phyloP scores from a whole-genome alignment of 1,140 invertebrate species.

The Papilio helenus region DNA sequence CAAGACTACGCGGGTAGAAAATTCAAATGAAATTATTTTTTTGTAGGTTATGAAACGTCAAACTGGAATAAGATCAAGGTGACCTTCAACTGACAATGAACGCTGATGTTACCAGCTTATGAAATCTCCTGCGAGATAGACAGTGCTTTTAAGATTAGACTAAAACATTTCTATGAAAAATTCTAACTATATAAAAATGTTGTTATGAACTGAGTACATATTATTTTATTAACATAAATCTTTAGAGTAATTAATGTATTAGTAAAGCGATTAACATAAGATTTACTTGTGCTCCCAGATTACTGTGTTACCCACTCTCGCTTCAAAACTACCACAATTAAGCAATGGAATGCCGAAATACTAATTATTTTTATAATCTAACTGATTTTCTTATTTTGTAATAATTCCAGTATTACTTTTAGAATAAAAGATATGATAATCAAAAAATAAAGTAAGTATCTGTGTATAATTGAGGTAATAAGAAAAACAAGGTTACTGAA shows the following conservation, averaged over 20 bases:
- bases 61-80: slow-evolving; percentile 67
- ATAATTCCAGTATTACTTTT: not conserved
- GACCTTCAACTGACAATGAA: slow-evolving; percentile 71
- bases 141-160: not conserved
- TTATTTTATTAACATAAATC: not conserved
- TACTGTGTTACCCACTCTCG: not conserved
- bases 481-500: not conserved
- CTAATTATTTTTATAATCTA: not conserved
- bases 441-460: not conserved
- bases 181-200: not conserved
- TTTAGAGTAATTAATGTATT: not conserved
- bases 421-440: not conserved
- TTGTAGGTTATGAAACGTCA: slow-evolving; percentile 72
- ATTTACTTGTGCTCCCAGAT: too few species aligned
- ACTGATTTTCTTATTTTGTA: too few species aligned
- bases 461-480: not conserved
- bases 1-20: slow-evolving; percentile 76
- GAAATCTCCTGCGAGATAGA: not conserved
- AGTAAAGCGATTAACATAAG: too few species aligned
- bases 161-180: not conserved
- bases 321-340: not conserved
- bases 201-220: not conserved
- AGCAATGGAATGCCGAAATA: not conserved
- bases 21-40: slow-evolving; percentile 71
- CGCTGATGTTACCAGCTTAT: slow-evolving; percentile 41